Evolutionary conservation across 2,797 vertebrate genomes (phyloP).

Genomic region (Pithecia hirsuta): DNA sequence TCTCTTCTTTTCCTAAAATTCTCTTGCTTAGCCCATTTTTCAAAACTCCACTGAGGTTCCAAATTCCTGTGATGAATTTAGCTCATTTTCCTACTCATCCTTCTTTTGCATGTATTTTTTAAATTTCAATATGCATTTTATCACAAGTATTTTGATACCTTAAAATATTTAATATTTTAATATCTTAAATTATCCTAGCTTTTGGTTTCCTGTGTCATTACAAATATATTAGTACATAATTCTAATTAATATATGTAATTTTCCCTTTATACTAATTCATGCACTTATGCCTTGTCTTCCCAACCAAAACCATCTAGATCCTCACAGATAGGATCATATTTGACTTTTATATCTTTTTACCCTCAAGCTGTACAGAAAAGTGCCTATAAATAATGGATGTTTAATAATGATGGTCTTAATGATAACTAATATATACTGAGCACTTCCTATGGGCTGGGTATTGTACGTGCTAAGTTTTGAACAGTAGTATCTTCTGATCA

Average conservation of each 20-base stretch:
- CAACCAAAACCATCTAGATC: background rate
- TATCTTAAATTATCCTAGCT: background rate
- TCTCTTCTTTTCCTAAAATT: background rate
- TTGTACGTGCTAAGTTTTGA: background rate
- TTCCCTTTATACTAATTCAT: conserved; percentile 9
- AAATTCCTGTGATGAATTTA: conserved; percentile 32
- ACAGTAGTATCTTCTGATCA: conserved; percentile 68
- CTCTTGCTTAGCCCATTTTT: background rate
- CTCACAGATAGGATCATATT: background rate
- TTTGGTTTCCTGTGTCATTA: background rate
- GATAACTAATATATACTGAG: conserved; percentile 58
- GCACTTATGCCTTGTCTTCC: background rate
- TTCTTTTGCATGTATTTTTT: background rate
- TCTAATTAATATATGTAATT: background rate
- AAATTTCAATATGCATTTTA: background rate
- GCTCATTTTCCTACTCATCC: background rate
- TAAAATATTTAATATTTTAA: background rate
- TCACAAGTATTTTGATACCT: background rate
- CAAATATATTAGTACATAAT: background rate
- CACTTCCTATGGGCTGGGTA: conserved; percentile 64
- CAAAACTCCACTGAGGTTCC: background rate
- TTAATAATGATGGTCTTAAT: conserved; percentile 71
- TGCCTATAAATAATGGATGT: conserved; percentile 25
- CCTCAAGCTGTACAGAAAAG: background rate
- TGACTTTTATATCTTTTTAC: background rate